These are phyloP conservation scores for Tupaia tana DNA, from an alignment of 2,113 vertebrate genomes.

Conservation along the genomic window DNA sequence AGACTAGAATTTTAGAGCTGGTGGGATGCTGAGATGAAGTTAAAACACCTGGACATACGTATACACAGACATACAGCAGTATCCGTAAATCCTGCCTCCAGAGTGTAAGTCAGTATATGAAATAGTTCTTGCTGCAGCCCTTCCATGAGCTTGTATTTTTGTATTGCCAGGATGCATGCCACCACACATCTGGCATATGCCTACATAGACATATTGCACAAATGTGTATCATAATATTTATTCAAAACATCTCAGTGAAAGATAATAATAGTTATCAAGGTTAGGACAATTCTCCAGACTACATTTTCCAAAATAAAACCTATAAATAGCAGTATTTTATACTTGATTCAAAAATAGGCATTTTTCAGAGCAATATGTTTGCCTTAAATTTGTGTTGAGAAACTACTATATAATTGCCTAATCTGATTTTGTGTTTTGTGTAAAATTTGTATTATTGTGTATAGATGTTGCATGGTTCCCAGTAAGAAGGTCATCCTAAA, in stretches of 20 bases:
- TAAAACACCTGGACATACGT: neutral
- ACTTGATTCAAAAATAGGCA: constrained; percentile 48
- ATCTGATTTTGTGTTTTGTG: neutral
- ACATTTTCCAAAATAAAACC: constrained; percentile 58
- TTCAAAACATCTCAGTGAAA: constrained; percentile 64
- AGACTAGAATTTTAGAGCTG: neutral
- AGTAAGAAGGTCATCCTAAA: neutral
- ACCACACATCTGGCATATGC: constrained; percentile 41
- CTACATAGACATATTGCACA: constrained; percentile 46
- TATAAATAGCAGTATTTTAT: constrained; percentile 64
- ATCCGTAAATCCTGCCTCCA: neutral
- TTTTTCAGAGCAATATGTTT: constrained; percentile 54
- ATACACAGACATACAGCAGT: neutral
- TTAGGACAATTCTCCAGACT: constrained; percentile 54
- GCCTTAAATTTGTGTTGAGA: constrained; percentile 36
- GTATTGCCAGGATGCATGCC: neutral
- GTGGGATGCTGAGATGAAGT: constrained; percentile 13
- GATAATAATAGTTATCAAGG: constrained; percentile 66
- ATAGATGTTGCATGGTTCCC: neutral
- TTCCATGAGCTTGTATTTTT: constrained; percentile 42
- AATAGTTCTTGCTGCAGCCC: neutral
- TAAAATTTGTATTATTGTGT: neutral
- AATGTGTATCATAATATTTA: constrained; percentile 66
- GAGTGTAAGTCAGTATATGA: neutral
- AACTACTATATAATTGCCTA: constrained; percentile 14